Percentiles rank a stretch among this genome's conserved stretches.
phyloP scores from a whole-genome alignment of 2,113 vertebrate species.

The Trematomus loennbergii region DNA sequence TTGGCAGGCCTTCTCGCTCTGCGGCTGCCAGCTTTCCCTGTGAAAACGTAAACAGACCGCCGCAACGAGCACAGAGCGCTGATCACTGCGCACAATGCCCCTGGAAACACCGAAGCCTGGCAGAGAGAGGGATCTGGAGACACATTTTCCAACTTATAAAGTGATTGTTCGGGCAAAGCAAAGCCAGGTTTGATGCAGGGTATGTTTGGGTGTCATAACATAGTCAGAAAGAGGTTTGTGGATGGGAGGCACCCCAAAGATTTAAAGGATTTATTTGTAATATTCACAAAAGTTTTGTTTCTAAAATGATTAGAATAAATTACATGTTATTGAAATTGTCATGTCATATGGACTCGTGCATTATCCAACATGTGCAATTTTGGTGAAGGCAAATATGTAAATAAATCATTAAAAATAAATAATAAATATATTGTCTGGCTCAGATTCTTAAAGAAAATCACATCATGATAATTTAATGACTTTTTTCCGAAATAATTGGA shows the following conservation, averaged over 20 bases:
- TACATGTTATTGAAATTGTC: too few species aligned
- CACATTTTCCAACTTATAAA: constrained; percentile 51
- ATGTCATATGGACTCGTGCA: too few species aligned
- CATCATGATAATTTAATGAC: too few species aligned
- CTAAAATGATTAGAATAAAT: too few species aligned
- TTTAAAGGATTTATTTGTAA: too few species aligned
- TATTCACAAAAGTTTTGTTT: too few species aligned
- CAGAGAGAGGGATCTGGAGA: constrained; percentile 43
- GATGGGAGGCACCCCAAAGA: constrained; percentile 4
- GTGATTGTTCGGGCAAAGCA: constrained; percentile 46
- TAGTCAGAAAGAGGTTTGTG: constrained; percentile 10
- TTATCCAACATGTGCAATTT: too few species aligned
- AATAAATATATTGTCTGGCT: too few species aligned
- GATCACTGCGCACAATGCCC: constrained; percentile 61
- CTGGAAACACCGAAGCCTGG: constrained; percentile 72
- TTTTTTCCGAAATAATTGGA: too few species aligned
- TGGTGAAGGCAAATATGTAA: too few species aligned
- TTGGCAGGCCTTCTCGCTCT: constrained; percentile 59
- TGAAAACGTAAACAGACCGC: constrained; percentile 73
- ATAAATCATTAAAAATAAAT: too few species aligned
- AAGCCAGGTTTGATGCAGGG: constrained; percentile 41
- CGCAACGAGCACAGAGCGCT: constrained; percentile 60
- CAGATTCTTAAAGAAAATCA: too few species aligned
- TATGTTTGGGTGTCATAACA: constrained; percentile 36
- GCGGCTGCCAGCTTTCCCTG: constrained; percentile 66